Evolutionary conservation across 2,113 vertebrate species (phyloP).

Genomic region (Dermatemys mawii): DNA sequence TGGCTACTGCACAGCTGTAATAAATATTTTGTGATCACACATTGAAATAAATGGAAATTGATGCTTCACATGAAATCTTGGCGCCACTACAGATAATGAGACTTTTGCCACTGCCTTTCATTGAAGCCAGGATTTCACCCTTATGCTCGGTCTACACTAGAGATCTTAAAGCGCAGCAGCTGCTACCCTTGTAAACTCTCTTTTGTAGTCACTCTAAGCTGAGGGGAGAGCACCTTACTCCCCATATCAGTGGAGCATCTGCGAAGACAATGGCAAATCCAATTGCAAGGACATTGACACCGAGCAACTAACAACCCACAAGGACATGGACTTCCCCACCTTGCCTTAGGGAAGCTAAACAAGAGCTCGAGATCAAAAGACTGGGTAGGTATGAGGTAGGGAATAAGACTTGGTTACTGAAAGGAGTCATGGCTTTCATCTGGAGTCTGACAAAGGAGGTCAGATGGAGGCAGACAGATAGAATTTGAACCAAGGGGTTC

Average conservation of each 20-base stretch:
- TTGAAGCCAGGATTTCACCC: neutral
- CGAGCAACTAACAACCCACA: neutral
- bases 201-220: too few relatives aligned
- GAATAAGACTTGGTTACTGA: neutral
- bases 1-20: neutral
- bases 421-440: neutral
- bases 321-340: neutral
- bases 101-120: neutral
- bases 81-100: neutral
- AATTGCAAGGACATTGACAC: neutral
- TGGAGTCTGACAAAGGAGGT: neutral
- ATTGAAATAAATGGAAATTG: neutral
- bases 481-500: neutral
- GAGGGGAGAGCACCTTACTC: neutral
- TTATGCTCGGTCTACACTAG: neutral
- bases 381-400: neutral
- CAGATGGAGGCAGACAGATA: neutral
- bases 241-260: neutral
- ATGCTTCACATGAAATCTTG: neutral
- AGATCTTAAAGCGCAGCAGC: too few relatives aligned
- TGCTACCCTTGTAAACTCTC: too few relatives aligned
- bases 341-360: neutral
- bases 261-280: neutral
- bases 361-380: neutral
- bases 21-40: neutral